Percentiles rank a stretch among this genome's conserved stretches.
phyloP scores from a whole-genome alignment of 2,888 invertebrate genomes.

The Lagria hirta region DNA sequence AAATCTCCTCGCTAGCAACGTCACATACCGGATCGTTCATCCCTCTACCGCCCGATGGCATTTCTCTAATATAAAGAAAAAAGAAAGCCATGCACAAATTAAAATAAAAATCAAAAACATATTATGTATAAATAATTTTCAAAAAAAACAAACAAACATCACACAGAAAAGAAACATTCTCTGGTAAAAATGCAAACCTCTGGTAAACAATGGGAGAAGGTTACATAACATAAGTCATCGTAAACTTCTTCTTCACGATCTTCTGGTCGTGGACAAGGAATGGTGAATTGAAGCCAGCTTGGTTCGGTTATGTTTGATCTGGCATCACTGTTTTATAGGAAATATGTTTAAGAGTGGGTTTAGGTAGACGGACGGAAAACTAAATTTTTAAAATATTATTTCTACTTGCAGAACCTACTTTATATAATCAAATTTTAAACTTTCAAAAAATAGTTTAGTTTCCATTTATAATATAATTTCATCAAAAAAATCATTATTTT shows the following conservation, averaged over 20 bases:
- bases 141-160: slow-evolving; percentile 17
- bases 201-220: slow-evolving; percentile 67
- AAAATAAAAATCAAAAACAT: slow-evolving; percentile 33
- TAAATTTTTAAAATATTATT: too few relatives aligned
- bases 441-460: too few relatives aligned
- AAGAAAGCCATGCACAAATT: slow-evolving; percentile 36
- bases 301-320: slow-evolving; percentile 50
- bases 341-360: too few relatives aligned
- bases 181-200: slow-evolving; percentile 59
- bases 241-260: slow-evolving; percentile 81
- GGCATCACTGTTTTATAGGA: slow-evolving; percentile 25
- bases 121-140: slow-evolving; percentile 27
- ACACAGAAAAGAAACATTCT: slow-evolving; percentile 12
- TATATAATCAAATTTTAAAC: too few relatives aligned
- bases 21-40: slow-evolving; percentile 39
- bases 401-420: too few relatives aligned
- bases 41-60: slow-evolving; percentile 38
- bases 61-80: slow-evolving; percentile 47
- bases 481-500: too few relatives aligned
- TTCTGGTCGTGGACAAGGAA: slow-evolving; percentile 61
- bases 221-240: slow-evolving; percentile 86
- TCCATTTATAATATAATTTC: too few relatives aligned
- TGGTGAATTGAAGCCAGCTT: slow-evolving; percentile 69
- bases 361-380: too few relatives aligned
- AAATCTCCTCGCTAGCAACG: slow-evolving; percentile 85